These are phyloP conservation scores for Odontocolon sp. DNA, from an alignment of 2,888 invertebrate genomes.

Conservation along the genomic window DNA sequence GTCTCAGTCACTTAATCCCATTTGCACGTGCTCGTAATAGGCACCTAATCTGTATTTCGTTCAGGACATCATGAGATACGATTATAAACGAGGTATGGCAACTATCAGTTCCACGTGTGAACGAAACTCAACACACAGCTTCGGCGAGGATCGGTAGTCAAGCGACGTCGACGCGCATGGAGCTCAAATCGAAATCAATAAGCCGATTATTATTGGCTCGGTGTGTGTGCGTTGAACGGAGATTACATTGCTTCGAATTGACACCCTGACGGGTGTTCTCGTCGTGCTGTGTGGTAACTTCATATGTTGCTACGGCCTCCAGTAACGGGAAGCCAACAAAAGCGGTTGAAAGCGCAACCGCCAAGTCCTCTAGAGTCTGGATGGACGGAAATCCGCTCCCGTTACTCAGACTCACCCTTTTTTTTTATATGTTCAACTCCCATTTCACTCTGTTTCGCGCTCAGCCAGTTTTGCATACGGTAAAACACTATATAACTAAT, in stretches of 20 bases:
- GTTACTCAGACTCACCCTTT: slow-evolving; percentile 31
- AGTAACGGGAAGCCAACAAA: slow-evolving; percentile 19
- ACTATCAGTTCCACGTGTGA: background rate
- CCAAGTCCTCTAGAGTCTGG: slow-evolving; percentile 22
- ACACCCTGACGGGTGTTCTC: slow-evolving; percentile 65
- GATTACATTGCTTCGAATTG: slow-evolving; percentile 76
- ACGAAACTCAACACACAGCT: background rate
- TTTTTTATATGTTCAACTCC: background rate
- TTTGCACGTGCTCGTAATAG: too few species aligned
- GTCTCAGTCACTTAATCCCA: too few species aligned
- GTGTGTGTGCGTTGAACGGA: slow-evolving; percentile 71
- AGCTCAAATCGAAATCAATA: slow-evolving; percentile 75
- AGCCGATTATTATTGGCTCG: slow-evolving; percentile 73
- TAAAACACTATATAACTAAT: background rate
- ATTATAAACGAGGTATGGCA: background rate
- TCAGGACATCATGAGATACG: background rate
- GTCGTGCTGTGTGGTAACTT: slow-evolving; percentile 23
- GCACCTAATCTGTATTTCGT: background rate
- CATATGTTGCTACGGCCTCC: background rate
- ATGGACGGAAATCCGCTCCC: slow-evolving; percentile 58
- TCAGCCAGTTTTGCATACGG: background rate
- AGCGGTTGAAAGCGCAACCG: slow-evolving; percentile 32
- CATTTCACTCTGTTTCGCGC: background rate
- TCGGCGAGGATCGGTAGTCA: background rate
- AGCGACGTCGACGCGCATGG: slow-evolving; percentile 49